These are phyloP conservation scores for Lutjanus erythropterus DNA, from an alignment of 2,113 vertebrate species.

Conservation along the genomic window DNA sequence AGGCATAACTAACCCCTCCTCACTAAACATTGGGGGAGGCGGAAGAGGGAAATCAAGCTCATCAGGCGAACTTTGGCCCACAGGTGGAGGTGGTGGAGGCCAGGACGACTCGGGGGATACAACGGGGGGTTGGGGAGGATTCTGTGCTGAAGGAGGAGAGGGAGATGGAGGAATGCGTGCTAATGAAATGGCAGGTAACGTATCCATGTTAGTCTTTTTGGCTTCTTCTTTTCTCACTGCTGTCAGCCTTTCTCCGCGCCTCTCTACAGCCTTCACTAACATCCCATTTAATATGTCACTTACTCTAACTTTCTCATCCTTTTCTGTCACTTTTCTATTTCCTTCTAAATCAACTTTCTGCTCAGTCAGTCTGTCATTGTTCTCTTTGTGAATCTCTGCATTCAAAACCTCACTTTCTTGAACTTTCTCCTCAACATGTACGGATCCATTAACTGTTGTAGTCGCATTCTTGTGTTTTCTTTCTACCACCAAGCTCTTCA, in stretches of 20 bases:
- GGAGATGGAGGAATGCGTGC: conserved; percentile 80
- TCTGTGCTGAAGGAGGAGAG: conserved; percentile 84
- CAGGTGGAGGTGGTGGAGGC: conserved; percentile 88
- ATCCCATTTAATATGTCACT: conserved; percentile 66
- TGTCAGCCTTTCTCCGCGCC: conserved; percentile 50
- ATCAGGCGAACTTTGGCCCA: conserved; percentile 74
- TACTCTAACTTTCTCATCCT: conserved; percentile 65
- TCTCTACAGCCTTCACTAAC: conserved; percentile 65
- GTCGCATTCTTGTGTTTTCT: conserved; percentile 59
- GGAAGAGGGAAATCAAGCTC: conserved; percentile 82
- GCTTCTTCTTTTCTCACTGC: conserved; percentile 33
- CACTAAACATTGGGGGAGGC: conserved; percentile 71
- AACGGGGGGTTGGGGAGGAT: conserved; percentile 83
- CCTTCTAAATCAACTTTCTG: conserved; percentile 63
- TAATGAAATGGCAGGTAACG: conserved; percentile 46
- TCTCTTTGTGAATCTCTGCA: conserved; percentile 51
- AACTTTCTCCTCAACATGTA: conserved; percentile 38
- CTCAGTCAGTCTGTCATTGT: conserved; percentile 56
- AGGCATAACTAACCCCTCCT: conserved; percentile 19
- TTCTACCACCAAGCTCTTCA: conserved; percentile 57
- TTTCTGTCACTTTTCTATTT: conserved; percentile 40
- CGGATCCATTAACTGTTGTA: conserved; percentile 19
- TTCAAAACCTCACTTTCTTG: conserved; percentile 66
- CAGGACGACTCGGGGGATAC: conserved; percentile 62
- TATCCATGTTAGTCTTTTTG: conserved; percentile 32